Percentiles rank a stretch among this genome's conserved stretches.
These are phyloP conservation scores for Atta texana DNA, from an alignment of 1,140 invertebrate genomes.

Conservation along the genomic window DNA sequence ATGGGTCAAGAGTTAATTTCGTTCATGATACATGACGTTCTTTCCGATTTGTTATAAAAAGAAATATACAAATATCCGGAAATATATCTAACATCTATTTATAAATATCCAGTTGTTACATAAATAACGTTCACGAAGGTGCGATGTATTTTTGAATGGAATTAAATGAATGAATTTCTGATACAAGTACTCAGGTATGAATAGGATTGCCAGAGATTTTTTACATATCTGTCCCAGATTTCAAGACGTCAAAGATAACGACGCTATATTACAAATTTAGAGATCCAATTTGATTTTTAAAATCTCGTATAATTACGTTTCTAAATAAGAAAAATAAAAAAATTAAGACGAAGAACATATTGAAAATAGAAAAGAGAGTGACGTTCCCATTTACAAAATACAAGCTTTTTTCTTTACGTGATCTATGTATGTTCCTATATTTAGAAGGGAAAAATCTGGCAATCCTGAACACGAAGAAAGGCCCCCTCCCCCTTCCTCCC, in stretches of 20 bases:
- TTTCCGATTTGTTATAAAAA: background rate
- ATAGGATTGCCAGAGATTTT: constrained; percentile 24
- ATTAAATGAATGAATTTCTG: constrained; percentile 40
- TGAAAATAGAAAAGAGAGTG: background rate
- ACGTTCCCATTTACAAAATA: background rate
- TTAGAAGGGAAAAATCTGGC: background rate
- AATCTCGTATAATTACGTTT: background rate
- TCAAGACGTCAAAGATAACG: background rate
- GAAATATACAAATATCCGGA: constrained; percentile 4
- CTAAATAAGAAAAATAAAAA: background rate
- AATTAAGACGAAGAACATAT: background rate
- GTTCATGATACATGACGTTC: background rate
- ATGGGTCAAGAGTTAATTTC: constrained; percentile 30
- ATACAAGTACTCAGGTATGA: constrained; percentile 25
- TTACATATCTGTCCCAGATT: background rate
- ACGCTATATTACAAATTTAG: background rate
- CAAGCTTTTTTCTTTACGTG: background rate
- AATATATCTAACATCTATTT: constrained; percentile 33
- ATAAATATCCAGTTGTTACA: constrained; percentile 28
- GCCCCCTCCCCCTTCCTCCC: too few species aligned
- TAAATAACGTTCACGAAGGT: constrained; percentile 38
- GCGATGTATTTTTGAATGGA: constrained; percentile 41
- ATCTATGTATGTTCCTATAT: background rate
- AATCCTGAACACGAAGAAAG: background rate
- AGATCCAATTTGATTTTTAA: constrained; percentile 4